Evolutionary conservation across 1,140 invertebrate genomes (phyloP).

Genomic region (Lethocerus indicus): DNA sequence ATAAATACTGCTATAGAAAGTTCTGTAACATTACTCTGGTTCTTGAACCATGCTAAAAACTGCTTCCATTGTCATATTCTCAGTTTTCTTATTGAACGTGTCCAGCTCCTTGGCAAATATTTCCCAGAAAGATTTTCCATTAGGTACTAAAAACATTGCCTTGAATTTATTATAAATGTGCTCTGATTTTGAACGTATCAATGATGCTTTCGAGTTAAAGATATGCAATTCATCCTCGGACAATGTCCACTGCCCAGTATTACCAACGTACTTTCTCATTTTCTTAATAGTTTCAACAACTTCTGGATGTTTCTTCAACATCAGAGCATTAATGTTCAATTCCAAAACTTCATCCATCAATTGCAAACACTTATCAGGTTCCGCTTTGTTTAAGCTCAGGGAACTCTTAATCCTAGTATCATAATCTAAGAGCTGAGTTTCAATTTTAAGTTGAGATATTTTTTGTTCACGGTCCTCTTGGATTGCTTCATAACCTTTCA

Average conservation of each 20-base stretch:
- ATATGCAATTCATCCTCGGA: conserved; percentile 21
- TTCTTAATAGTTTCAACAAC: conserved; percentile 60
- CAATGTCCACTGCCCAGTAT: conserved; percentile 50
- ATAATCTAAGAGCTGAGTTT: conserved; percentile 50
- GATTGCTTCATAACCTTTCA: conserved; percentile 23
- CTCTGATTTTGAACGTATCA: conserved; percentile 46
- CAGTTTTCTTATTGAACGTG: conserved; percentile 35
- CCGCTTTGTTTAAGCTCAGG: conserved; percentile 40
- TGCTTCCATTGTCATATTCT: conserved; percentile 34
- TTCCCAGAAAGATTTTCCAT: conserved; percentile 36
- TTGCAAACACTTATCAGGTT: conserved; percentile 40
- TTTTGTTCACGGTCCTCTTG: conserved; percentile 10
- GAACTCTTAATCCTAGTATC: conserved; percentile 55
- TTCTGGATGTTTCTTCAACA: conserved; percentile 72
- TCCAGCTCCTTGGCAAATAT: conserved; percentile 34
- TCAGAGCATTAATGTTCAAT: conserved; percentile 50
- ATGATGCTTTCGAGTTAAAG: conserved; percentile 44
- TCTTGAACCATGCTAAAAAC: conserved; percentile 32
- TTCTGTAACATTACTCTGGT: conserved; percentile 15
- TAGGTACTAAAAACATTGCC: conserved; percentile 29
- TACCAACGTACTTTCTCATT: conserved; percentile 38
- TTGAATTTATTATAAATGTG: conserved; percentile 42
- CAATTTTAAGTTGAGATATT: conserved; percentile 26
- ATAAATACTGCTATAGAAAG: background rate
- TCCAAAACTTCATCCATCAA: conserved; percentile 40